phyloP scores from a whole-genome alignment of 2,113 vertebrate species.

The Dasyurus viverrinus region DNA sequence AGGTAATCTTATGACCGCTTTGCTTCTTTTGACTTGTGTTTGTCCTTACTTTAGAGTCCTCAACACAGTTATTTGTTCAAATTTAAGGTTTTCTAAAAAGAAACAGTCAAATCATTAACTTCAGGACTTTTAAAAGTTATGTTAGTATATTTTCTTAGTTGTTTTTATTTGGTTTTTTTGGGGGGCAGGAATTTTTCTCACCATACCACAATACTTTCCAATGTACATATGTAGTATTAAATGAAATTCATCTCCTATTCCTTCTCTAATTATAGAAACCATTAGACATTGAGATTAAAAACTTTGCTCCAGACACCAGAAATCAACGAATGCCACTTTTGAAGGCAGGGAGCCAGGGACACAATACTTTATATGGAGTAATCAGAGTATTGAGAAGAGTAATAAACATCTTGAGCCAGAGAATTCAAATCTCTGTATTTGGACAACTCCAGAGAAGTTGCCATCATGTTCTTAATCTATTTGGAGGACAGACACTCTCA shows the following conservation, averaged over 20 bases:
- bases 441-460: background rate
- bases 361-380: background rate
- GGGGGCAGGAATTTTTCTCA: too few relatives aligned
- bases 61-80: background rate
- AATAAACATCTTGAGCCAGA: background rate
- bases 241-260: background rate
- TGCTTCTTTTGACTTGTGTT: background rate
- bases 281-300: background rate
- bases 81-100: background rate
- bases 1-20: background rate
- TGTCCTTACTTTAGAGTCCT: background rate
- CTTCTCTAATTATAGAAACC: background rate
- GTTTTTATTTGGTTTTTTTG: background rate
- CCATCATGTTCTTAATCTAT: background rate
- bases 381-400: background rate
- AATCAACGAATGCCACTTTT: background rate
- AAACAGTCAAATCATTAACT: background rate
- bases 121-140: background rate
- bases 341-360: too few relatives aligned
- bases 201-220: background rate
- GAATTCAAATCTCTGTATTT: background rate
- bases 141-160: background rate
- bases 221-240: background rate
- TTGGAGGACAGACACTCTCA: background rate
- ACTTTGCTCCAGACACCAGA: background rate